Evolutionary conservation across 30 jellyfish, hydroid and myxozoan genomes (phyloP).

Genomic region (Sanderia malayensis): DNA sequence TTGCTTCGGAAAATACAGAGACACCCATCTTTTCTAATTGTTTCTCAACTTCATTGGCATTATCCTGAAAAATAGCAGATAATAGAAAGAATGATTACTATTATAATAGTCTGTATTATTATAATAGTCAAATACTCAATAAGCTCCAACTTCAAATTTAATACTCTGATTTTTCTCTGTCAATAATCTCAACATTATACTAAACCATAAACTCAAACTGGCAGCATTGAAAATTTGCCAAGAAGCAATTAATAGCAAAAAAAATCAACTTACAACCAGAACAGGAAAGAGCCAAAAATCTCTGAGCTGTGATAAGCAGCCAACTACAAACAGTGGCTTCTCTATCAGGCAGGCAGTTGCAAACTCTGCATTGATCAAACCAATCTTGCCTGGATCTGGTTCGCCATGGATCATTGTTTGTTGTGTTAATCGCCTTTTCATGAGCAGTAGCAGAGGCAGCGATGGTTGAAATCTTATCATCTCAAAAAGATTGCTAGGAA

Average conservation of each 20-base stretch:
- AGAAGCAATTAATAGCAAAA: not conserved
- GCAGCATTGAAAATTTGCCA: no score
- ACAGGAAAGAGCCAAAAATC: conserved; percentile 70
- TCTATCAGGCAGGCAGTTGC: conserved; percentile 21
- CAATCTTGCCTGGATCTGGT: not conserved
- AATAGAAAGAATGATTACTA: not conserved
- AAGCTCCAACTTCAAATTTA: no score
- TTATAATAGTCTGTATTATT: no score
- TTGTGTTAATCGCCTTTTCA: conserved; percentile 26
- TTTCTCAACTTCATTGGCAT: conserved; percentile 37
- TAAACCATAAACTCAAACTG: no score
- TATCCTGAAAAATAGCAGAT: conserved; percentile 18
- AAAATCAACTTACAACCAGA: conserved; percentile 41
- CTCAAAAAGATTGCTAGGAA: conserved; percentile 24
- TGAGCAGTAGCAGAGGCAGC: conserved; percentile 24
- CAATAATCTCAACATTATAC: no score
- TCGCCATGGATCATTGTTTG: not conserved
- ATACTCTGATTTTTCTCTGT: no score
- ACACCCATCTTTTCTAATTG: conserved; percentile 33
- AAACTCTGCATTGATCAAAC: conserved; percentile 22
- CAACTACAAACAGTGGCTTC: conserved; percentile 41
- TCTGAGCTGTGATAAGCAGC: conserved; percentile 42
- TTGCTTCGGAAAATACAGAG: conserved; percentile 51
- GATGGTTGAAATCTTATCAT: conserved; percentile 50
- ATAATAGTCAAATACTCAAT: no score